Percentiles rank a stretch among this genome's conserved stretches.
Conservation (phyloP, 2,797 vertebrate species). For the Tapirus indicus region DNA sequence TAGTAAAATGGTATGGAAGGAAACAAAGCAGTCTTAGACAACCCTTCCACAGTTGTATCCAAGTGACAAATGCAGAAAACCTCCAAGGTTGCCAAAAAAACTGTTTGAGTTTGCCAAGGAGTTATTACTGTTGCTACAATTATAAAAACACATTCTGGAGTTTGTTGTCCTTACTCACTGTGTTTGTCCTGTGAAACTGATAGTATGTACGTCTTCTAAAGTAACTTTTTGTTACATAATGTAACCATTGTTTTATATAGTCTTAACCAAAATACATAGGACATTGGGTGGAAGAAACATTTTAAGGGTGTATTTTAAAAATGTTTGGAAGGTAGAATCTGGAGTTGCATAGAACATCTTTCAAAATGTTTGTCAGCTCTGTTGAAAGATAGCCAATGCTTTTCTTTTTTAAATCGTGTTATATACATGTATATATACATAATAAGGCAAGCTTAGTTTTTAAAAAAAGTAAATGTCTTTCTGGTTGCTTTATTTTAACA, state of each 20-base stretch:
- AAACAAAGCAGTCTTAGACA: slow-evolving; percentile 49
- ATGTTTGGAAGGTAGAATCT: slow-evolving; percentile 8
- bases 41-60: neutral
- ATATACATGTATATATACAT: neutral
- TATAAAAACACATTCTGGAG: slow-evolving; percentile 66
- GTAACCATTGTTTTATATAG: slow-evolving; percentile 50
- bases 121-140: slow-evolving; percentile 74
- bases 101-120: slow-evolving; percentile 72
- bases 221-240: slow-evolving; percentile 43
- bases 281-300: neutral
- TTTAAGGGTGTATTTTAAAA: neutral
- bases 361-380: slow-evolving; percentile 18
- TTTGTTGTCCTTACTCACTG: slow-evolving; percentile 57
- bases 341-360: slow-evolving; percentile 26
- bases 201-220: slow-evolving; percentile 39
- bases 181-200: slow-evolving; percentile 66
- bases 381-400: slow-evolving; percentile 43
- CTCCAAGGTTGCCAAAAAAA: slow-evolving; percentile 66
- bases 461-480: neutral
- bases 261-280: slow-evolving; percentile 40
- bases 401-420: slow-evolving; percentile 11
- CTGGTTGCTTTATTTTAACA: slow-evolving; percentile 23
- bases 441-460: neutral
- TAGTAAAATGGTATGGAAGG: slow-evolving; percentile 20
- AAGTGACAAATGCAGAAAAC: slow-evolving; percentile 69